Conservation (phyloP, 2,888 invertebrate species). For the Pomacea canaliculata region DNA sequence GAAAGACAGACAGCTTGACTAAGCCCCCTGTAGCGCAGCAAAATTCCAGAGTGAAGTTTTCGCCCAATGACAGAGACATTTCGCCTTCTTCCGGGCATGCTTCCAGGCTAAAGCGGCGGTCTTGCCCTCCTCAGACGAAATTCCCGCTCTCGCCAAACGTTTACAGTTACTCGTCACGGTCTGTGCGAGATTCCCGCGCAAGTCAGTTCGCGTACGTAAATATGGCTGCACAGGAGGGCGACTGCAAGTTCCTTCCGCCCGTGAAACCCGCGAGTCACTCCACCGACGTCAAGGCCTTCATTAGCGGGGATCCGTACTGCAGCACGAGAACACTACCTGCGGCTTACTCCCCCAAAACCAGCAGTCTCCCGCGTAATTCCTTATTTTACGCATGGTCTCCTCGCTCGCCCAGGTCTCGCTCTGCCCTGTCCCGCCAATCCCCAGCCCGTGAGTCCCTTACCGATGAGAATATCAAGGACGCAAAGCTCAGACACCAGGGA, state of each 20-base stretch:
- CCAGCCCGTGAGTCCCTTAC: neutral
- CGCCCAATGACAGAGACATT: neutral
- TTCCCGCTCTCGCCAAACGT: no score
- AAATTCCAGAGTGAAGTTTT: no score
- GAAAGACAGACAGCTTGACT: neutral
- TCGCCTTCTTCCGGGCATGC: neutral
- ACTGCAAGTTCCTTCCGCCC: constrained; percentile 8
- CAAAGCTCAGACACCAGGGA: constrained; percentile 10
- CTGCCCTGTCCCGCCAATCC: neutral
- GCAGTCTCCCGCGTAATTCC: neutral
- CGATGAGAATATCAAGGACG: neutral
- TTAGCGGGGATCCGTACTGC: no score
- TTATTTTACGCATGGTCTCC: neutral
- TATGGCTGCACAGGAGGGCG: neutral
- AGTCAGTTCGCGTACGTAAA: neutral
- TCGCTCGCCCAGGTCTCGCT: neutral
- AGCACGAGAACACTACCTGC: neutral
- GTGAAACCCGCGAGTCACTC: constrained; percentile 22
- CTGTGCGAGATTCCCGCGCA: neutral
- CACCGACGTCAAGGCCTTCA: constrained; percentile 8
- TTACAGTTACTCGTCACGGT: no score
- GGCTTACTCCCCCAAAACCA: neutral
- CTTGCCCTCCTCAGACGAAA: neutral
- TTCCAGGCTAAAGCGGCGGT: neutral
- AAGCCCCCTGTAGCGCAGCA: neutral